phyloP scores from a whole-genome alignment of 2,797 vertebrate genomes.

The Halcyon chelicuti region DNA sequence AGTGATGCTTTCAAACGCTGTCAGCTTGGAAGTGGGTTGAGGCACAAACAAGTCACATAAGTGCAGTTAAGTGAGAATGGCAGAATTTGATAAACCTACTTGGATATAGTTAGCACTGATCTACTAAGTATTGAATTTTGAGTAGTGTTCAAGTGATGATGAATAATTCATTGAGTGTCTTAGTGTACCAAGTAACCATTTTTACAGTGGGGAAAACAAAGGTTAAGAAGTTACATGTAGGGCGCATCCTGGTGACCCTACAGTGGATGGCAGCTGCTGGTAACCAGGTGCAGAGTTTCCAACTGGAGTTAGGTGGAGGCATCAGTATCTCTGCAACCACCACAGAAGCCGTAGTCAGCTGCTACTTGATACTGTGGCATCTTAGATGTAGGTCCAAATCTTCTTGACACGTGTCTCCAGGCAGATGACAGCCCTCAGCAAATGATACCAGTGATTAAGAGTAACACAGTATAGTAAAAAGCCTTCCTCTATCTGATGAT shows the following conservation, averaged over 20 bases:
- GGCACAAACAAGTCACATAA: accelerated
- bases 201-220: background rate
- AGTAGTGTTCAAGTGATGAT: background rate
- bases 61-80: background rate
- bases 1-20: background rate
- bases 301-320: background rate
- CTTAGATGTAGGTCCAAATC: background rate
- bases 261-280: background rate
- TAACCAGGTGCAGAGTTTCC: background rate
- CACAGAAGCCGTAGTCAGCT: background rate
- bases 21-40: background rate
- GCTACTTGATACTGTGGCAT: background rate
- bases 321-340: background rate
- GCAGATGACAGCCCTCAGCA: background rate
- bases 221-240: background rate
- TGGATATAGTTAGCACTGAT: background rate
- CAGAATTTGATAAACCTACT: background rate
- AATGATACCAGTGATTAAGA: background rate
- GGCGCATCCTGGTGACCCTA: background rate
- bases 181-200: background rate
- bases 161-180: background rate
- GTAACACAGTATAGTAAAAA: background rate
- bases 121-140: background rate
- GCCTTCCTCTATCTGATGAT: background rate
- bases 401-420: background rate